Evolutionary conservation across 2,888 invertebrate genomes (phyloP).

Genomic region (Serripes groenlandicus): DNA sequence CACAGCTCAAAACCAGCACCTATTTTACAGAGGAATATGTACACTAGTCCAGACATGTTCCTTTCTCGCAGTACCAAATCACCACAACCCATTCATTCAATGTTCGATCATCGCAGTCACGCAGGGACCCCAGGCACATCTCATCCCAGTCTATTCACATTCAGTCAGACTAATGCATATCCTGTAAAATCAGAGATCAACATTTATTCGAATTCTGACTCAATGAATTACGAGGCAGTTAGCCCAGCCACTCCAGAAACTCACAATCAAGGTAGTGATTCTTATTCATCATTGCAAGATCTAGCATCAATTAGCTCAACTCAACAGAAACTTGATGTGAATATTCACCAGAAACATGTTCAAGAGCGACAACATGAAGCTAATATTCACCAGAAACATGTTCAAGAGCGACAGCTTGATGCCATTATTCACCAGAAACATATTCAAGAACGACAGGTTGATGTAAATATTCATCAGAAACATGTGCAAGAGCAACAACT

Average conservation of each 20-base stretch:
- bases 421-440: conserved; percentile 44
- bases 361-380: too few relatives aligned
- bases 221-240: conserved; percentile 81
- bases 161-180: conserved; percentile 40
- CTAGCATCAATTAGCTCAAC: conserved; percentile 69
- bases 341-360: conserved; percentile 30
- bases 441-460: conserved; percentile 50
- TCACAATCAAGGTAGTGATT: conserved; percentile 54
- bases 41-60: conserved; percentile 61
- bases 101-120: conserved; percentile 55
- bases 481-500: conserved; percentile 46
- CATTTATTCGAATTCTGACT: conserved; percentile 34
- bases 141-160: conserved; percentile 44
- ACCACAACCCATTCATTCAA: conserved; percentile 40
- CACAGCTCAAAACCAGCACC: conserved; percentile 76
- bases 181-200: conserved; percentile 40
- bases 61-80: conserved; percentile 52
- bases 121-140: conserved; percentile 35
- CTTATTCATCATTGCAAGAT: conserved; percentile 66
- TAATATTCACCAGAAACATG: too few relatives aligned
- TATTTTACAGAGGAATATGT: conserved; percentile 74
- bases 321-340: conserved; percentile 59
- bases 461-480: conserved; percentile 46
- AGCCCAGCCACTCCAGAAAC: conserved; percentile 78
- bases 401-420: conserved; percentile 45